Percentiles rank a stretch among this genome's conserved stretches.
These are phyloP conservation scores for Coelopa frigida DNA, from an alignment of 1,140 invertebrate species.

Conservation along the genomic window DNA sequence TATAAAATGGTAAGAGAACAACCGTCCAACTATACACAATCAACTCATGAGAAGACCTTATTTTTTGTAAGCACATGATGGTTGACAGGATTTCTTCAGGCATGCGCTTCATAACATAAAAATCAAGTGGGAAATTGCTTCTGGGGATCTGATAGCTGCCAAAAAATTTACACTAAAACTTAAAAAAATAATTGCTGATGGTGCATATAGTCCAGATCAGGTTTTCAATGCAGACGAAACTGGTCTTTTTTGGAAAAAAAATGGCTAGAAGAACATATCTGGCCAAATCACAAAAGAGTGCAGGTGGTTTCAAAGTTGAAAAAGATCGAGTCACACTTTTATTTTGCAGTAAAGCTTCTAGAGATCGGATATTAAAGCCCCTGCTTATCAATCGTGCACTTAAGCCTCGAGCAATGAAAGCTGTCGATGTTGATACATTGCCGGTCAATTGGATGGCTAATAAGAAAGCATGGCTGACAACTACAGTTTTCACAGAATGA, in stretches of 20 bases:
- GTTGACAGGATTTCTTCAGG: conserved; percentile 10
- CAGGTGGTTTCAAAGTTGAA: conserved; percentile 43
- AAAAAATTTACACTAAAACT: conserved; percentile 8
- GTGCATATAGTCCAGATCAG: conserved; percentile 31
- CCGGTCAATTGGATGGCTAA: too few relatives aligned
- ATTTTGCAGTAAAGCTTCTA: conserved; percentile 22
- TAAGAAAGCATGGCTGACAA: too few relatives aligned
- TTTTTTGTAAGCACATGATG: conserved; percentile 5
- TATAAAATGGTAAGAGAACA: conserved; percentile 8
- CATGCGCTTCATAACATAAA: conserved; percentile 13
- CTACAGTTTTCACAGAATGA: too few relatives aligned
- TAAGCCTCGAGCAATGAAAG: conserved; percentile 44
- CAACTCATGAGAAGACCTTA: conserved; percentile 6
- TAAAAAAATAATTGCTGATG: conserved; percentile 3
- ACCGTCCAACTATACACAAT: conserved; percentile 7
- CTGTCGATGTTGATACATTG: conserved; percentile 28
- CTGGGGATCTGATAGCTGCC: conserved; percentile 7
- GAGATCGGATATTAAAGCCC: conserved; percentile 45
- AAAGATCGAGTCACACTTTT: conserved; percentile 47
- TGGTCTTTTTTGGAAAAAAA: conserved; percentile 47
- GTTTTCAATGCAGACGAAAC: conserved; percentile 46
- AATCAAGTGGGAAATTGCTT: conserved; percentile 12
- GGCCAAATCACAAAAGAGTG: conserved; percentile 44
- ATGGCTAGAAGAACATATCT: conserved; percentile 44
- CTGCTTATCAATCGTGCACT: conserved; percentile 42